Evolutionary conservation across 1,140 invertebrate species (phyloP), one percentile per base, ranked within the genome.

Genomic region (Drosophila persimilis): DNA sequence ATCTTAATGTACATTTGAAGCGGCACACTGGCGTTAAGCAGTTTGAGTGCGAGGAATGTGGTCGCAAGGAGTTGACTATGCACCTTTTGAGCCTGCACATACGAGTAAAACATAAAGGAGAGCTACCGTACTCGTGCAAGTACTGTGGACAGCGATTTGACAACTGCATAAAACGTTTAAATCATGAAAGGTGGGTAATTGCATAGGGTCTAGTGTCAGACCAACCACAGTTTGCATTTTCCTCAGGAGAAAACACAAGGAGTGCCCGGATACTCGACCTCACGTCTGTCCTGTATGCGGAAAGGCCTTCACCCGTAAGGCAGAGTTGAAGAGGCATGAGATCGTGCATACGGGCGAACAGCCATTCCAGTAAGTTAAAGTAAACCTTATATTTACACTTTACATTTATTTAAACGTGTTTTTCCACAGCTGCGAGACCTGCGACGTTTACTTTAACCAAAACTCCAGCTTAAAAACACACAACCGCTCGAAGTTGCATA

Each of bases 271-370:
- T 22, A 41, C 35, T 2, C 44, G 45, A 3, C 31, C 39, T 4
- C 55, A 39, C 11, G 45, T 15, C 1, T 81, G 78, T 35, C 3
- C 15, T 22, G 35, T 77, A 7, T 81, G 78, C 11, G 43, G 43
- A 3, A 81, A 81, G 41, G 29, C 26, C 0, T 81, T 81, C 6
- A 50, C 24, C 3, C 54, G 52, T 0, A 61, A 58, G 50, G 17
- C 24, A 6, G 41, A 43, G 11, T 63, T 80, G 7, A 65, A 50
- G 8, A 35, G 46, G 9, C 73, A 81, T 22, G 45, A 54, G 7
- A 50, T 81, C 6, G 67, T 77, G 1, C 78, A 81, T 15, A 77
- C 78, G 6, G 78, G 78, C 1, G 78, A 80, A 41, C 73, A 73
- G 11, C 59, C 78, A 39, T 81, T 73, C n/a, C 41, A 62, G 78